Evolutionary conservation across 2,113 vertebrate species (phyloP).

Genomic region (Antigone vipio): DNA sequence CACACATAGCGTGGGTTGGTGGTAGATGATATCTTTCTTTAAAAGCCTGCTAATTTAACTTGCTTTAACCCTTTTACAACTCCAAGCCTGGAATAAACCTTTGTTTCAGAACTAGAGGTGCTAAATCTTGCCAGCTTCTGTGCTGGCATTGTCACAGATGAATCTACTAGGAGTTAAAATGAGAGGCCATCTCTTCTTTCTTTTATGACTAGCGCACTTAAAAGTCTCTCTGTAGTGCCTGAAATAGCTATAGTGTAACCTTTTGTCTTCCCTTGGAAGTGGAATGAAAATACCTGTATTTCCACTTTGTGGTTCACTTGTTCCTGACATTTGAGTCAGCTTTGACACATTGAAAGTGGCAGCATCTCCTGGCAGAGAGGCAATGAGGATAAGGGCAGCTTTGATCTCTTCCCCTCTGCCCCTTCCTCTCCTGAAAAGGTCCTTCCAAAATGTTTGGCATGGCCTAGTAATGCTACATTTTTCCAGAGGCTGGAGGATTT

Average conservation of each 20-base stretch:
- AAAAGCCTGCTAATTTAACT: neutral
- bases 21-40: neutral
- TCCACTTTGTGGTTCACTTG: neutral
- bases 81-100: conserved; percentile 1
- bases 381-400: neutral
- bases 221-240: neutral
- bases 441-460: neutral
- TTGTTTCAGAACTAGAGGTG: neutral
- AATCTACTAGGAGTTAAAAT: neutral
- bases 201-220: neutral
- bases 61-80: neutral
- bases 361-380: neutral
- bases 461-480: neutral
- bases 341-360: conserved; percentile 11
- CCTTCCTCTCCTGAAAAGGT: neutral
- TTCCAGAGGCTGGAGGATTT: neutral
- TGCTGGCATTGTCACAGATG: neutral
- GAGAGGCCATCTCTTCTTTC: neutral
- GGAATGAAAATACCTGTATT: neutral
- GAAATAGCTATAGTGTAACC: neutral
- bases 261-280: conserved; percentile 11
- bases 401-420: neutral
- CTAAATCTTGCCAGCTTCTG: neutral
- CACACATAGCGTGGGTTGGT: neutral
- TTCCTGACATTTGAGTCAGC: neutral